Base-by-base conservation (phyloP, 64 coral and sea anemone species). In the Porites lutea region DNA sequence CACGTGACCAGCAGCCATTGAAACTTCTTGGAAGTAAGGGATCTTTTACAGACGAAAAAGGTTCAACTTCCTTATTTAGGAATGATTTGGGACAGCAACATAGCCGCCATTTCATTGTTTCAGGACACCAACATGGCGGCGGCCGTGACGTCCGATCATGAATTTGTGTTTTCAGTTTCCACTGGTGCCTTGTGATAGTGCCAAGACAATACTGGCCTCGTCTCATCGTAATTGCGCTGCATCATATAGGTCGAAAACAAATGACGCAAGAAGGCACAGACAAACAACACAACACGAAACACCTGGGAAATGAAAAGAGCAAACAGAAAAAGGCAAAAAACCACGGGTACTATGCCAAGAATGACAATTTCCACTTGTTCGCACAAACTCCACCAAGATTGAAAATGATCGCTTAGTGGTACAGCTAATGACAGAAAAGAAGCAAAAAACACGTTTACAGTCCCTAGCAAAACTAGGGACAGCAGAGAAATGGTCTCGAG, bases 401-500 rank as follows among this genome's bases (percentile, higher is more conserved):
- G 51, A 45, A 82, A 76, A 51, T 65, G 47, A 12, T 77, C 83
- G 45, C 72, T 52, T 10, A 88, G 84, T 78, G 90, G 69, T 69
- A 86, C 71, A 3, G 85, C 93, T 2, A 72, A 74, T 2, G 89
- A 78, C 48, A 92, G 15, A 49, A 88, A 92, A 13, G 87, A 87
- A 22, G 86, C 88, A 45, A 77, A 75, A 53, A 83, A 71, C 63
- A 75, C 23, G 57, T 95, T 95, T 18, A 89, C 15, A 2, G 63
- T 82, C n/a, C 86, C 86, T 60, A 98, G 55, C 8, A 80, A 20
- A 79, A 93, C 73, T n/a, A 98, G 82, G 50, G 58, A 74, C 4
- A 93, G 15, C 67, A 98, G 77, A 57, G 96, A 98, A 18, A 78
- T 80, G 19, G 82, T 88, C 65, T 98, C 93, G 6, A 78, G 14